Evolutionary conservation across 1,140 invertebrate genomes (phyloP), one percentile per base, ranked within the genome.

Genomic region (Danaus plexippus): DNA sequence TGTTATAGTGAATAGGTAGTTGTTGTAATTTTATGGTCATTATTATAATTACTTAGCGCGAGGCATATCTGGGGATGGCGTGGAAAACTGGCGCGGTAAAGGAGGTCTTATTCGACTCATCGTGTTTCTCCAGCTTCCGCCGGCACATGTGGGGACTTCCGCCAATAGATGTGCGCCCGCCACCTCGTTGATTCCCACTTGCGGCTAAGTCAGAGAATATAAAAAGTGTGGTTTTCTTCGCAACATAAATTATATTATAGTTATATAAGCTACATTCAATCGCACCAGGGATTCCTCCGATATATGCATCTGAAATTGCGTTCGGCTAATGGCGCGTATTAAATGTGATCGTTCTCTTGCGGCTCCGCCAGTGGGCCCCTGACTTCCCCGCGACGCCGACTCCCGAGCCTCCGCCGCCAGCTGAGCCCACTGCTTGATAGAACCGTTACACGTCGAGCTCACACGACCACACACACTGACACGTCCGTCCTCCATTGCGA

Each of bases 21-120:
- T 32, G 22, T 32, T 32, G 22, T 32, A 32, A 32, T 32, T 32
- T 32, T 32, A 32, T 32, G 22, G 22, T 32, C 22, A 32, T 32
- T 32, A 32, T 32, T 32, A 47, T 3, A 59, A 63, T 57, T 69
- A 85, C 80, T 80, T 84, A 52, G 61, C 61, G 13, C 69, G 68
- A 9, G 74, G 85, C 61, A 74, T 65, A 15, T 88, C 89, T 32
- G 89, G 88, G 54, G 89, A 80, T 1, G 83, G 83, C 2, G 83
- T 82, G 0, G 80, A 85, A 9, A 85, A 61, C 54, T 86, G 83
- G 11, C 83, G 56, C 0, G 67, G 57, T 12, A 85, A 67, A 0
- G 66, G 9, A 2, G 67, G 56, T 4, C 75, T 69, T 9, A 52
- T 47, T 2, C 67, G 56, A 43, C 48, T 43, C 40, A 58, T 45